phyloP scores from a whole-genome alignment of 2,797 vertebrate genomes.

The Naso thynnoides region DNA sequence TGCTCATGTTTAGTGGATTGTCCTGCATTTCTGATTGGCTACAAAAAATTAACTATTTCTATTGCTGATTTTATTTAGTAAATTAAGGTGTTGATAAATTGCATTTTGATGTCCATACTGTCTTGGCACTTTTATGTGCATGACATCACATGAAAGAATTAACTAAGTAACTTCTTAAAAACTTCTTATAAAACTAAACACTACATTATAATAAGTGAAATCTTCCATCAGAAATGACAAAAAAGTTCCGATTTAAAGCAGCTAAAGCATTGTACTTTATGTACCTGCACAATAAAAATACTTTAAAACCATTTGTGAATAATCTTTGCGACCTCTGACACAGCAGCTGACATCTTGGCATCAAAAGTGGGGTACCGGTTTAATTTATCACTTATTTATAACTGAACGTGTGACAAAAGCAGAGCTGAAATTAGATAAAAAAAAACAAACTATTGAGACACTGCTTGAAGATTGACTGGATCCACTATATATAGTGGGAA shows the following conservation, averaged over 20 bases:
- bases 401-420: constrained; percentile 44
- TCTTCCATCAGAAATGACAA: neutral
- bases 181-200: neutral
- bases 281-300: constrained; percentile 26
- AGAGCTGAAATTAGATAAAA: constrained; percentile 61
- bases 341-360: constrained; percentile 24
- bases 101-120: neutral
- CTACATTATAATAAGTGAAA: neutral
- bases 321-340: constrained; percentile 49
- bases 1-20: neutral
- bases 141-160: neutral
- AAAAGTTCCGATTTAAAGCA: constrained; percentile 7
- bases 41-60: no score
- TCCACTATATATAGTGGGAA: constrained; percentile 84
- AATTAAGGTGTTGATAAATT: neutral
- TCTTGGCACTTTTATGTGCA: neutral
- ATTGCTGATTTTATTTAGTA: neutral
- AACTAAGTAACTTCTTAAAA: neutral
- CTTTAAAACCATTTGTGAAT: constrained; percentile 37
- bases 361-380: constrained; percentile 36
- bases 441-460: constrained; percentile 80
- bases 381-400: constrained; percentile 57
- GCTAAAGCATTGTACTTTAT: constrained; percentile 1
- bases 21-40: neutral
- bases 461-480: constrained; percentile 75